Percentiles rank a stretch among this genome's conserved stretches.
Evolutionary conservation across 30 jellyfish, hydroid and myxozoan genomes (phyloP).

Genomic region (Sanderia malayensis): DNA sequence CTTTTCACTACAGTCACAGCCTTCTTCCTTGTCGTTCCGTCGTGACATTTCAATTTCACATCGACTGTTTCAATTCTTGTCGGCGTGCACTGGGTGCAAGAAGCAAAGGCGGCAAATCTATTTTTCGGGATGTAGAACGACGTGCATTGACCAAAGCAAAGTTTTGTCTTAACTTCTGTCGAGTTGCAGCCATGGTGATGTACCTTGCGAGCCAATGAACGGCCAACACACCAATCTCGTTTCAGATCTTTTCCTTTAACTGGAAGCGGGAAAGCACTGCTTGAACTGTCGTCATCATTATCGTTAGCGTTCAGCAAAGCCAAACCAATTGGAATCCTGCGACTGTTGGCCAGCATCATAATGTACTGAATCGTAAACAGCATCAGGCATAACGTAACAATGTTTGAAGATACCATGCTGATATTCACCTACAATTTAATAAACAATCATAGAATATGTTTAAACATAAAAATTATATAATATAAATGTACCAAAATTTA

Average conservation of each 20-base stretch:
- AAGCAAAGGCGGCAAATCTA: constrained; percentile 32
- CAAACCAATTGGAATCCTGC: constrained; percentile 33
- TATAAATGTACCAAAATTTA: too few species aligned
- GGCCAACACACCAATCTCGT: constrained; percentile 79
- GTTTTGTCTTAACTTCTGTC: constrained; percentile 57
- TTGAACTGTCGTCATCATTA: constrained; percentile 7
- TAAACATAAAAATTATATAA: too few species aligned
- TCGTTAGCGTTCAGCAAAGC: constrained; percentile 16
- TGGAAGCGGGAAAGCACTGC: constrained; percentile 25
- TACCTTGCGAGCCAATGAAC: constrained; percentile 55
- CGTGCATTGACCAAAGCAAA: constrained; percentile 84
- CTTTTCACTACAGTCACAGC: constrained; percentile 54
- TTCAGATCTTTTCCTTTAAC: constrained; percentile 57
- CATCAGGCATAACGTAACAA: background rate
- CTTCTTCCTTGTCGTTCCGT: constrained; percentile 65
- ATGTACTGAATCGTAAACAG: background rate
- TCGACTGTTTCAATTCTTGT: constrained; percentile 43
- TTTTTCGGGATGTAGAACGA: constrained; percentile 60
- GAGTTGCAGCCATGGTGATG: constrained; percentile 71
- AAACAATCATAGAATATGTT: too few species aligned
- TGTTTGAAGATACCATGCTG: constrained; percentile 8
- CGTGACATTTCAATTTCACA: constrained; percentile 47
- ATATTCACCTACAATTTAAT: too few species aligned
- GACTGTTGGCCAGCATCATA: background rate
- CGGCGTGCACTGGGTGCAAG: constrained; percentile 76